Evolutionary conservation across 2,888 invertebrate species (phyloP).

Genomic region (Pheosia gnoma): DNA sequence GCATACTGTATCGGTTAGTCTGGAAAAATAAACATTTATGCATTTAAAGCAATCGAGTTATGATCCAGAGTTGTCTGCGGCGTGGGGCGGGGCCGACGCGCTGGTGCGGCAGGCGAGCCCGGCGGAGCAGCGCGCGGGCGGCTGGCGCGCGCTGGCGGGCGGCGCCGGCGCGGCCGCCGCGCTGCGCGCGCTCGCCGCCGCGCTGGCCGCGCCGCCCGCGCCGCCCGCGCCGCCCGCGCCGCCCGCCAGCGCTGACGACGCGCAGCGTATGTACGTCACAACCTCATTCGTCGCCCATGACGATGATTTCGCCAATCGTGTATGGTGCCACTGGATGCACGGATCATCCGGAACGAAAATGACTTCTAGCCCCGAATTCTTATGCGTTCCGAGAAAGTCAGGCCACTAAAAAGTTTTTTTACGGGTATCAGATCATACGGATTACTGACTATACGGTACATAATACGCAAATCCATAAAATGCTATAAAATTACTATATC

Average conservation of each 20-base stretch:
- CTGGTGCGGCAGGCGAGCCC: constrained; percentile 18
- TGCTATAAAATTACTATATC: too few relatives aligned
- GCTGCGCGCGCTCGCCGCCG: constrained; percentile 41
- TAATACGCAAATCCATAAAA: too few relatives aligned
- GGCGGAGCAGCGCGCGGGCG: constrained; percentile 29
- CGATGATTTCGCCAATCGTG: not conserved
- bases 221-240: constrained; percentile 40
- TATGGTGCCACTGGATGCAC: too few relatives aligned
- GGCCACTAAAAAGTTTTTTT: not conserved
- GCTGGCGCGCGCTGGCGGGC: constrained; percentile 56
- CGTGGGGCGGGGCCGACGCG: constrained; percentile 29
- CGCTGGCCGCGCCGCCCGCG: constrained; percentile 33
- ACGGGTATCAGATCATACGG: too few relatives aligned
- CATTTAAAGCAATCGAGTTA: not conserved
- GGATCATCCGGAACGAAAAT: too few relatives aligned
- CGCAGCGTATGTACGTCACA: constrained; percentile 31
- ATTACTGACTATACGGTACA: too few relatives aligned
- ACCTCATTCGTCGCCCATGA: not conserved
- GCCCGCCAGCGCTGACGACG: constrained; percentile 37
- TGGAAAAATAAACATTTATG: too few relatives aligned
- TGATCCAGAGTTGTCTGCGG: constrained; percentile 37
- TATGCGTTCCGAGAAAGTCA: not conserved
- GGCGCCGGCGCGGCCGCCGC: constrained; percentile 45
- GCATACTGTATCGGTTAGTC: too few relatives aligned
- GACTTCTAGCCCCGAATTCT: not conserved